Evolutionary conservation across 2,113 vertebrate genomes (phyloP).

Genomic region (Poecilia latipinna): DNA sequence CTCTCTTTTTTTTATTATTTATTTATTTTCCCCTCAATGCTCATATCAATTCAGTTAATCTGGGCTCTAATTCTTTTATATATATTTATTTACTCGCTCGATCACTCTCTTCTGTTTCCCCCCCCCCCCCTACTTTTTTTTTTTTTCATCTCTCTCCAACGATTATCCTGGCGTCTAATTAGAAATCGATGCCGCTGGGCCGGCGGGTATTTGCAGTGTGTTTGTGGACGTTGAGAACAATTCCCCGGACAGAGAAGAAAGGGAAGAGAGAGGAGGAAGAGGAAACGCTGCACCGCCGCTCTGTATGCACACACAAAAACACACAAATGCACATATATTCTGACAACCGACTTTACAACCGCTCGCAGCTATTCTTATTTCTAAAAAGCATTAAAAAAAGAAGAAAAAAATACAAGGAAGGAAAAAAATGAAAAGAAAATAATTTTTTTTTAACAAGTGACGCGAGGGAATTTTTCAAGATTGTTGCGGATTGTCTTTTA

Average conservation of each 20-base stretch:
- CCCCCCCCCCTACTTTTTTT: conserved; percentile 73
- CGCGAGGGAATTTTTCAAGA: conserved; percentile 67
- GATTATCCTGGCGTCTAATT: conserved; percentile 87
- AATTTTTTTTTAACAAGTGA: conserved; percentile 64
- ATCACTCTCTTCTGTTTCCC: conserved; percentile 77
- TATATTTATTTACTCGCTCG: conserved; percentile 76
- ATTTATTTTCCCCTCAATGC: conserved; percentile 57
- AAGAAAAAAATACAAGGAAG: conserved; percentile 55
- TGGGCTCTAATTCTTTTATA: conserved; percentile 76
- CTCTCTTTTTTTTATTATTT: not conserved
- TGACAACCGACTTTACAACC: conserved; percentile 64
- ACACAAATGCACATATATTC: conserved; percentile 30
- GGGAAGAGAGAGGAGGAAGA: conserved; percentile 68
- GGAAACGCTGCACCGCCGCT: conserved; percentile 68
- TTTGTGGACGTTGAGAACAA: conserved; percentile 88
- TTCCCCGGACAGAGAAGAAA: conserved; percentile 80
- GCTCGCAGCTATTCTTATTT: conserved; percentile 79
- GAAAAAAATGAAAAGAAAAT: conserved; percentile 73
- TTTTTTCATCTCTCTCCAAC: conserved; percentile 82
- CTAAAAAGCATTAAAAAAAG: conserved; percentile 64
- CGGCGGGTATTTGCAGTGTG: conserved; percentile 87
- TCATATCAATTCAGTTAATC: conserved; percentile 81
- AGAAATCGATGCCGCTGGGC: conserved; percentile 87
- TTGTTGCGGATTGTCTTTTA: conserved; percentile 64
- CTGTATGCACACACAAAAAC: conserved; percentile 29